Base-by-base conservation (phyloP, 2,888 invertebrate genomes). In the Cataglyphis rosenhaueri region DNA sequence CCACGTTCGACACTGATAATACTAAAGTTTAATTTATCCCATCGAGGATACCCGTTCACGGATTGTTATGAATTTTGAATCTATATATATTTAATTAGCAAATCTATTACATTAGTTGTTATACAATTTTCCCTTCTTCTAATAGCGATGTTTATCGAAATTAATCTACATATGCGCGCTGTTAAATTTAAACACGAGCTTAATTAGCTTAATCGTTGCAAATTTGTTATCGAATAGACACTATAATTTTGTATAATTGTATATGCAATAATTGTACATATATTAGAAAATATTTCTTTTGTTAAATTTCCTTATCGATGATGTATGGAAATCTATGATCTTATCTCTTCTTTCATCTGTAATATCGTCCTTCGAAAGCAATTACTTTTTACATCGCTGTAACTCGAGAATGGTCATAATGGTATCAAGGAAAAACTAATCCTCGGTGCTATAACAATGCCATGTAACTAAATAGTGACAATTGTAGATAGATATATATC, bases 1-100 rank as follows among this genome's bases (percentile, higher is more conserved):
- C 94, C 90, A 94, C 94, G 87, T 94, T 94, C 89, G 94, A 94
- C 87, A 94, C 93, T 65, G 89, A 93, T 83, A 89, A 91, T 81
- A 92, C 92, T 73, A 93, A 93, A 92, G 85, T 94, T 82, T 94
- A 94, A 68, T 12, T 44, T 73, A 62, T 29, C 25, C 6, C 29
- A 29, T 12, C 35, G 29, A 41, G 12, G 3, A 12, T 21, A 21
- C 38, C 21, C 29, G 21, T 64, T 35, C 18, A 76, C 32, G 61
- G 62, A 41, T 38, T 44, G 10, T 68, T 62, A 83, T 25, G 73
- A 68, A 68, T 79, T 65, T 61, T 12, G 61, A 25, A 52, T 66
- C 57, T 55, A 59, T 59, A 57, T 5, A 21, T 32, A 81, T 38
- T 38, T 18, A 84, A 73, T 32, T 62, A 59, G 75, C 55, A 25